phyloP scores from a whole-genome alignment of 2,113 vertebrate species.

The Phoenicopterus ruber region DNA sequence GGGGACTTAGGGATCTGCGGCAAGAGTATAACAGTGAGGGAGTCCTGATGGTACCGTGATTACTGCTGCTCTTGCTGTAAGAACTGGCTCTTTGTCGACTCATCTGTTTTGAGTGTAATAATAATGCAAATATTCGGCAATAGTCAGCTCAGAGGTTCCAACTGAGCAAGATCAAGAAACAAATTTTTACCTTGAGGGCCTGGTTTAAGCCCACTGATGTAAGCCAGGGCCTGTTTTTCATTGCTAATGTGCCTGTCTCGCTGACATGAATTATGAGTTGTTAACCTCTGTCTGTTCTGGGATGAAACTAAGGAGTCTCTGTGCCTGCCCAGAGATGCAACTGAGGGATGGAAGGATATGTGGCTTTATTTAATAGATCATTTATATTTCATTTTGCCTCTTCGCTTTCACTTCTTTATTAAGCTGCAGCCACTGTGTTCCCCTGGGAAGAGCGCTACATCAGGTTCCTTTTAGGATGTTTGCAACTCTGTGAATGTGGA shows the following conservation, averaged over 20 bases:
- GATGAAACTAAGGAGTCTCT: neutral
- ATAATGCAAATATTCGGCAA: neutral
- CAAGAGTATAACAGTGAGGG: neutral
- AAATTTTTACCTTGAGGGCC: neutral
- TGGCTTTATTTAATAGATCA: neutral
- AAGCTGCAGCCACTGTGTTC: neutral
- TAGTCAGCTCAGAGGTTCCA: neutral
- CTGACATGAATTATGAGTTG: neutral
- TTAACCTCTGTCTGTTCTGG: neutral
- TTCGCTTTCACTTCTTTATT: neutral
- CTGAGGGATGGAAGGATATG: neutral
- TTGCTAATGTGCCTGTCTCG: neutral
- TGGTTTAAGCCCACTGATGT: neutral
- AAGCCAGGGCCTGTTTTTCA: neutral
- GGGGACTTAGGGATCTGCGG: neutral
- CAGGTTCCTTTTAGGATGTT: neutral
- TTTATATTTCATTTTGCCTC: neutral
- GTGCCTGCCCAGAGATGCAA: neutral
- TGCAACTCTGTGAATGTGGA: neutral
- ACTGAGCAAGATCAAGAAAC: neutral
- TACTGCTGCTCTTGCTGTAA: neutral
- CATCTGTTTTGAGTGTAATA: neutral
- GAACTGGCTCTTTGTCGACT: neutral
- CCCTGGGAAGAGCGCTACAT: neutral
- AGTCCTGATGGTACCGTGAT: neutral